Percentiles rank a stretch among this genome's conserved stretches.
phyloP scores from a whole-genome alignment of 2,888 invertebrate species.

The Stenolophus ochropezus region DNA sequence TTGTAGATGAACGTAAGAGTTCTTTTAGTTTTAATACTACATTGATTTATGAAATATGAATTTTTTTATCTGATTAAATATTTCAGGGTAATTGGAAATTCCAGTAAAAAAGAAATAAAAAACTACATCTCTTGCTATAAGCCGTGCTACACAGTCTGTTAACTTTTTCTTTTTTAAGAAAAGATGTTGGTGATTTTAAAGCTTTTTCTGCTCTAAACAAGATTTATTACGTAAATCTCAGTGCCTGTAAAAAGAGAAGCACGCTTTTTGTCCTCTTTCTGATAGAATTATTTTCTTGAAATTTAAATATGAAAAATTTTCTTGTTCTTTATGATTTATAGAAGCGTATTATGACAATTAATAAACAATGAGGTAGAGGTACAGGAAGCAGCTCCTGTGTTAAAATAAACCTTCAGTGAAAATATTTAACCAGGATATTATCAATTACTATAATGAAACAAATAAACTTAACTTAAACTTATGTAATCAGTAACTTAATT shows the following conservation, averaged over 20 bases:
- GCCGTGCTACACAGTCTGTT: slow-evolving; percentile 12
- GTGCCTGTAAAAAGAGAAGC: not conserved
- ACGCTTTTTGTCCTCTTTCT: not conserved
- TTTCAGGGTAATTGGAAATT: slow-evolving; percentile 15
- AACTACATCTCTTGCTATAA: not conserved
- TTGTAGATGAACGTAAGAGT: not conserved
- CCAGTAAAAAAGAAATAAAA: slow-evolving; percentile 3
- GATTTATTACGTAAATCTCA: slow-evolving; percentile 15
- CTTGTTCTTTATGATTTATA: not conserved
- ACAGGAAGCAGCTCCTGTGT: no score
- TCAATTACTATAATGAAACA: no score
- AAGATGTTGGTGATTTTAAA: slow-evolving; percentile 43
- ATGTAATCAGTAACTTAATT: no score
- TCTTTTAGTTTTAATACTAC: not conserved
- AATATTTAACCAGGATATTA: no score
- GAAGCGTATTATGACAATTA: not conserved
- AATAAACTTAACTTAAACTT: no score
- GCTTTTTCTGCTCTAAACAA: slow-evolving; percentile 32
- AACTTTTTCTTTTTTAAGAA: slow-evolving; percentile 20
- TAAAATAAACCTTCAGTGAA: no score
- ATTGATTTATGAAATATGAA: not conserved
- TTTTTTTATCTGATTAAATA: slow-evolving; percentile 21
- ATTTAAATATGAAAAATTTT: slow-evolving; percentile 15
- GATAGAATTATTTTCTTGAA: slow-evolving; percentile 32
- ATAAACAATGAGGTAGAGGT: no score